Evolutionary conservation across 2,113 vertebrate genomes (phyloP).

Genomic region (Tyto alba): DNA sequence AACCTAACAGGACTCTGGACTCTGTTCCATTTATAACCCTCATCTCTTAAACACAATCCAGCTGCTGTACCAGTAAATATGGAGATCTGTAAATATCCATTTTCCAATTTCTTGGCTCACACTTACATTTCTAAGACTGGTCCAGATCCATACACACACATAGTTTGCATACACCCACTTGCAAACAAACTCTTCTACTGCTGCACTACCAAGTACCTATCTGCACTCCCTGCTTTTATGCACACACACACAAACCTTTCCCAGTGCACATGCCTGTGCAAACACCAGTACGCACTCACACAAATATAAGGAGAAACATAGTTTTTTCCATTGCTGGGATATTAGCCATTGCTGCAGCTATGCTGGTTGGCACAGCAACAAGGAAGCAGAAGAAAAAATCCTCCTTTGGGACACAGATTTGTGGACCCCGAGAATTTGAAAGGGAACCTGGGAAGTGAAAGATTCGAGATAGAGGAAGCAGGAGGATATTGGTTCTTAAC

Average conservation of each 20-base stretch:
- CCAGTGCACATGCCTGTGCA: not conserved
- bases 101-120: not conserved
- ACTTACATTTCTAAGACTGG: not conserved
- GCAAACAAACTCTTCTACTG: not conserved
- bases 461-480: not conserved
- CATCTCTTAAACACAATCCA: not conserved
- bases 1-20: not conserved
- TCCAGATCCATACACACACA: not conserved
- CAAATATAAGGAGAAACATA: not conserved
- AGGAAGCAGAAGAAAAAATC: not conserved
- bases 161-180: not conserved
- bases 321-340: not conserved
- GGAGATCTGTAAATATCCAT: not conserved
- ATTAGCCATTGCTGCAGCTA: not conserved
- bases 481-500: not conserved
- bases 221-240: not conserved
- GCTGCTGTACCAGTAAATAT: not conserved
- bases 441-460: not conserved
- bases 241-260: not conserved
- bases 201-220: not conserved
- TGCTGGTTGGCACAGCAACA: conserved; percentile 3
- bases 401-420: not conserved
- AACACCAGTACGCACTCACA: not conserved
- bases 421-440: not conserved
- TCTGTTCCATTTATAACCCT: not conserved